A percentile compares a stretch with the other conserved stretches of the same genome.
phyloP scores from a whole-genome alignment of 2,888 invertebrate genomes.

The Rotaria sp. region DNA sequence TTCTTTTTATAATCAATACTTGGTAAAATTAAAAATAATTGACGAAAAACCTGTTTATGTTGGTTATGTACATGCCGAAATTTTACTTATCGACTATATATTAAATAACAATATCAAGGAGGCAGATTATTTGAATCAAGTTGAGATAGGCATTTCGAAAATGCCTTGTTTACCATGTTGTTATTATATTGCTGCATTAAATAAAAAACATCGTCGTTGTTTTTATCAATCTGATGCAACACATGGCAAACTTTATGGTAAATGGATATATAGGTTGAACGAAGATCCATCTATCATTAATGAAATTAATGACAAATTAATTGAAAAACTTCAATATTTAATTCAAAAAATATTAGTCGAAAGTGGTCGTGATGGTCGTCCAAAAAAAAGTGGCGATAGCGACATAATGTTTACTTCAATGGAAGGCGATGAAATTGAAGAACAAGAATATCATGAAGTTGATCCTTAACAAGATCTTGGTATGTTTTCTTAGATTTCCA shows the following conservation, averaged over 20 bases:
- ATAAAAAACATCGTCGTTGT: background rate
- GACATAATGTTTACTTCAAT: background rate
- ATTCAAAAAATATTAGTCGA: background rate
- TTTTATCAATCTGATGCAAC: background rate
- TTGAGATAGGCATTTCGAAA: background rate
- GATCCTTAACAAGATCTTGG: too few relatives aligned
- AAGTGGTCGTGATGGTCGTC: background rate
- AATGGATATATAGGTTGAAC: background rate
- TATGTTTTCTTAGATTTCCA: too few relatives aligned
- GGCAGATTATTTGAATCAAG: background rate
- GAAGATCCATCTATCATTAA: background rate
- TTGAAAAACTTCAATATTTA: background rate
- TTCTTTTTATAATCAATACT: background rate
- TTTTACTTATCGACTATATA: background rate
- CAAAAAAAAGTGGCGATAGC: background rate
- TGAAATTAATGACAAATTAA: background rate
- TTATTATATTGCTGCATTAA: background rate
- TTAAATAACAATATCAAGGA: background rate
- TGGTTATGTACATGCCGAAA: background rate
- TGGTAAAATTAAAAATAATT: background rate
- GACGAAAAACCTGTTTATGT: background rate
- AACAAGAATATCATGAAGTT: too few relatives aligned
- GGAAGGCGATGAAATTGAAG: background rate
- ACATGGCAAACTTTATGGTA: background rate
- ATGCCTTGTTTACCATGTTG: background rate